Conservation (phyloP, 1,140 invertebrate species). For the Rhynchophorus ferrugineus region DNA sequence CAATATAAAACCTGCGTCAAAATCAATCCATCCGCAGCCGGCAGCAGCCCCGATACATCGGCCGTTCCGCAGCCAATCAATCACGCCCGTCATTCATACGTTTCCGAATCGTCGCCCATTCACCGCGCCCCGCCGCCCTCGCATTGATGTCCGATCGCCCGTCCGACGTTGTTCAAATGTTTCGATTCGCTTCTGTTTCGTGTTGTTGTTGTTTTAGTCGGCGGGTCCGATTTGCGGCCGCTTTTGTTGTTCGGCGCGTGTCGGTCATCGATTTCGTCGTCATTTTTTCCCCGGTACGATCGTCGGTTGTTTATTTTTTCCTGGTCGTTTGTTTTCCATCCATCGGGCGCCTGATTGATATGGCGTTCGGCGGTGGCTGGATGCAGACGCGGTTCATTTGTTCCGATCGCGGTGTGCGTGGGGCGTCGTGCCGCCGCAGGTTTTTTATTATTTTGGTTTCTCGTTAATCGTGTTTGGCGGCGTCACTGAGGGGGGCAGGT, state of each 20-base stretch:
- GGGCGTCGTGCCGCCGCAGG: no score
- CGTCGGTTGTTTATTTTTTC: slow-evolving; percentile 5
- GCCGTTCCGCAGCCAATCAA: neutral
- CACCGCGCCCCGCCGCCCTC: neutral
- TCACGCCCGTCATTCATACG: slow-evolving; percentile 2
- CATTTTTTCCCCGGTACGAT: slow-evolving; percentile 1
- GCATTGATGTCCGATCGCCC: slow-evolving; percentile 4
- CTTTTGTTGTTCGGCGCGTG: slow-evolving; percentile 13
- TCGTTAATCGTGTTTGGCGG: no score
- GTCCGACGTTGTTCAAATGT: slow-evolving; percentile 9
- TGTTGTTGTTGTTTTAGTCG: slow-evolving; percentile 1
- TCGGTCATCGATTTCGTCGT: slow-evolving; percentile 17
- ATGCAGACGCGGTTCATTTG: slow-evolving; percentile 8
- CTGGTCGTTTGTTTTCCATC: slow-evolving; percentile 9
- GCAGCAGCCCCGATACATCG: no score
- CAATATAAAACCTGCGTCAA: no score
- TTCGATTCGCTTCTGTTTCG: slow-evolving; percentile 11
- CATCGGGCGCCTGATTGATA: slow-evolving; percentile 13
- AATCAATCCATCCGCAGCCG: no score
- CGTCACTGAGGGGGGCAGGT: no score
- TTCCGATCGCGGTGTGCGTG: slow-evolving; percentile 1
- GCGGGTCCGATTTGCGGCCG: slow-evolving; percentile 4
- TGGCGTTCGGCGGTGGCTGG: neutral
- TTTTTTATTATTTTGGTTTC: slow-evolving; percentile 1
- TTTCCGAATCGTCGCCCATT: slow-evolving; percentile 8